A percentile compares a stretch with the other conserved stretches of the same genome.
These are phyloP conservation scores for Mus musculus DNA, from an alignment of 2,113 vertebrate genomes.

Conservation along the genomic window DNA sequence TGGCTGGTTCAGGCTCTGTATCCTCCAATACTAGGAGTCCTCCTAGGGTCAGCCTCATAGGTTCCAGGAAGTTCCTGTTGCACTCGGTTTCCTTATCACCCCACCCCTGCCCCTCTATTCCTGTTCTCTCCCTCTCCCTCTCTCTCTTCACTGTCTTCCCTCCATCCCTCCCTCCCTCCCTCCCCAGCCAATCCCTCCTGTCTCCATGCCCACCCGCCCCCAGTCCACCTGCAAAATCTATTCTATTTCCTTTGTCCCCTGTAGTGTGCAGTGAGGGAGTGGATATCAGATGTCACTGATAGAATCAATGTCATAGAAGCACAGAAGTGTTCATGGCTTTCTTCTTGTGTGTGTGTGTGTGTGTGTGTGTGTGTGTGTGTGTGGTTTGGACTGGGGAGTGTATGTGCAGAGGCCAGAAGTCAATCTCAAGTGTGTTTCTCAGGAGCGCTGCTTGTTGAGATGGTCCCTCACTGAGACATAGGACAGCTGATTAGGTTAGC, in stretches of 20 bases:
- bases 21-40: neutral
- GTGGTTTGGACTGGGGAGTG: neutral
- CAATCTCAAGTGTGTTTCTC: neutral
- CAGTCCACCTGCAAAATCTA: neutral
- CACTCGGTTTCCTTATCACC: neutral
- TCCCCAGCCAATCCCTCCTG: neutral
- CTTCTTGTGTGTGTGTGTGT: neutral
- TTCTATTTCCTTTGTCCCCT: neutral
- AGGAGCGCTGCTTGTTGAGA: neutral
- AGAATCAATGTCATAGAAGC: neutral
- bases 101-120: neutral
- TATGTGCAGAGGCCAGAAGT: no score
- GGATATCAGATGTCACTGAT: rapidly evolving
- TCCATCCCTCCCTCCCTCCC: neutral
- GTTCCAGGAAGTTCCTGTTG: no score
- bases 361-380: neutral
- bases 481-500: neutral
- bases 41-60: neutral
- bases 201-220: neutral
- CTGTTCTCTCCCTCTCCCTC: neutral
- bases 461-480: neutral
- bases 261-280: no score
- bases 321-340: neutral
- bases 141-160: neutral
- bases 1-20: neutral